Conservation (phyloP, 2,113 vertebrate genomes). For the Poeciliopsis prolifica region DNA sequence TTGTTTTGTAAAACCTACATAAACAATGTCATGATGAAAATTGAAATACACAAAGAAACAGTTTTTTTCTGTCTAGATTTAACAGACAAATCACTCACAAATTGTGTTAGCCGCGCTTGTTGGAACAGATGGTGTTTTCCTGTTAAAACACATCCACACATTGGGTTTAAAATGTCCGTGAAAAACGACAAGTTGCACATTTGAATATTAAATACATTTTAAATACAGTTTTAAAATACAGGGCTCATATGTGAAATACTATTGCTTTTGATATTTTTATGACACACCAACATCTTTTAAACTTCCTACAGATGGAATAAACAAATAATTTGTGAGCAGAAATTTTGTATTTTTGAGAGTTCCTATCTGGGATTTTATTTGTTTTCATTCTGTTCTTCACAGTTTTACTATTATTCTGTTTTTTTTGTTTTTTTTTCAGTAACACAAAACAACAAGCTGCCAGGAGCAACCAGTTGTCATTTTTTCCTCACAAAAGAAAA, state of each 20-base stretch:
- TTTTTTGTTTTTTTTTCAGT: too few species aligned
- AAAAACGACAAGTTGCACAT: neutral
- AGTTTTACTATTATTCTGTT: neutral
- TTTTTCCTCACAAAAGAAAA: neutral
- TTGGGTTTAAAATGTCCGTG: neutral
- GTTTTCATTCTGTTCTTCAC: slow-evolving; percentile 13
- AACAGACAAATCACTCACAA: neutral
- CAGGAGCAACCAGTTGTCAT: neutral
- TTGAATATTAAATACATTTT: neutral
- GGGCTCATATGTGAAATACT: neutral
- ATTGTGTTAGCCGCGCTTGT: neutral
- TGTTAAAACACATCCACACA: neutral
- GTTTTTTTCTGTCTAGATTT: neutral
- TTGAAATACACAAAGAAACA: neutral
- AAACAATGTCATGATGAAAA: too few species aligned
- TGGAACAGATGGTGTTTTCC: slow-evolving; percentile 9
- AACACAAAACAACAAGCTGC: neutral
- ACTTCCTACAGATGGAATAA: neutral
- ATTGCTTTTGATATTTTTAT: too few species aligned
- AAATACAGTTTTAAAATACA: too few species aligned
- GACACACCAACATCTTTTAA: slow-evolving; percentile 9
- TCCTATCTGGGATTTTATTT: neutral
- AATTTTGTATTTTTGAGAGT: neutral
- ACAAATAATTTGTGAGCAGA: neutral
- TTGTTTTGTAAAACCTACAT: too few species aligned